Percentiles rank a stretch among this genome's conserved stretches.
phyloP scores from a whole-genome alignment of 2,113 vertebrate genomes.

The Eretmodus cyanostictus region DNA sequence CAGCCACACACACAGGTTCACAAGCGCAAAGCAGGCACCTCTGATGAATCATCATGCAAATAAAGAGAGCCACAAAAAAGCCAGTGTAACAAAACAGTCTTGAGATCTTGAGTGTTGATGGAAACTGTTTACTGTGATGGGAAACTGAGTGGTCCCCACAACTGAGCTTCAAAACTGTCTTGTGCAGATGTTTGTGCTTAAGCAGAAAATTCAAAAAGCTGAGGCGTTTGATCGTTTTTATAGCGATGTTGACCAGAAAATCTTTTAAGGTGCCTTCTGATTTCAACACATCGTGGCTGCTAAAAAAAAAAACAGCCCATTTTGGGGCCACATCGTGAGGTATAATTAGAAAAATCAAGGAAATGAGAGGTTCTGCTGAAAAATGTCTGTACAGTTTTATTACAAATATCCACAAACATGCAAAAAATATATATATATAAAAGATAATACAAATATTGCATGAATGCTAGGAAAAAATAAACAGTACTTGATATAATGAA shows the following conservation, averaged over 20 bases:
- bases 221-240: not conserved
- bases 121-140: conserved; percentile 19
- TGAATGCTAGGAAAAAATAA: conserved; percentile 9
- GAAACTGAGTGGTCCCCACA: not conserved
- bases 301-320: not conserved
- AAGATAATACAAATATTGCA: conserved; percentile 36
- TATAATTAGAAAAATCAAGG: not conserved
- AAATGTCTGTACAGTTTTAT: conserved; percentile 71
- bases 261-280: not conserved
- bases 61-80: conserved; percentile 14
- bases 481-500: not conserved
- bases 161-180: not conserved
- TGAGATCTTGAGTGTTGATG: not conserved
- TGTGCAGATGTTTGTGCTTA: not conserved
- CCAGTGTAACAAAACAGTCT: not conserved
- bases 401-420: conserved; percentile 68
- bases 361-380: not conserved
- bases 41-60: conserved; percentile 58
- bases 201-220: not conserved
- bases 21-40: not conserved
- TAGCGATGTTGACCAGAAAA: not conserved
- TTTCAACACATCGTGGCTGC: not conserved
- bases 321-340: not conserved
- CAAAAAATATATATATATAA: conserved; percentile 27
- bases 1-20: conserved; percentile 6